Conservation (phyloP, 2,113 vertebrate genomes). For the Phalacrocorax aristotelis region DNA sequence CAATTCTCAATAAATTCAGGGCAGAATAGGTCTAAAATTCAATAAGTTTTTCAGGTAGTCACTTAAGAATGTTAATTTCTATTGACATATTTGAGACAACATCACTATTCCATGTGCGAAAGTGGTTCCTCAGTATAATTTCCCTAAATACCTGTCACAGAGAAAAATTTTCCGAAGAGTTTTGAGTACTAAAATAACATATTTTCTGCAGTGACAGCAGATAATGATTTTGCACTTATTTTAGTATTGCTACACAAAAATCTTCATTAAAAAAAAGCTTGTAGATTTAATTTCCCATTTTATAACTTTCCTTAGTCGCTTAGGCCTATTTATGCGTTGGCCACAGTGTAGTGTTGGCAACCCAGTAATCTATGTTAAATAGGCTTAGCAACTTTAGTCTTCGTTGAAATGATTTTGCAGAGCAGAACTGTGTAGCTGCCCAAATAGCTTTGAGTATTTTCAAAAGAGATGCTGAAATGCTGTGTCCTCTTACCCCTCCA, state of each 20-base stretch:
- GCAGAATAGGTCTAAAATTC: neutral
- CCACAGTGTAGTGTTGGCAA: neutral
- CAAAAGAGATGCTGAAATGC: neutral
- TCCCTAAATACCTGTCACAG: neutral
- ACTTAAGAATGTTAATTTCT: neutral
- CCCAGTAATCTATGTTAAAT: neutral
- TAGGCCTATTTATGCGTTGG: neutral
- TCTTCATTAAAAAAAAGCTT: neutral
- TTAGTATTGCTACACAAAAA: neutral
- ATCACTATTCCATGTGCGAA: neutral
- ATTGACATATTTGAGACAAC: neutral
- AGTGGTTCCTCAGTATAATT: neutral
- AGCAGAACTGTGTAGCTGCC: neutral
- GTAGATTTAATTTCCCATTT: neutral
- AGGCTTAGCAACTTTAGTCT: accelerated
- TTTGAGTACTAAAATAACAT: neutral
- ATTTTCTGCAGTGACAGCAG: neutral
- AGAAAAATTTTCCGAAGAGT: neutral
- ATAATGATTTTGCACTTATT: neutral
- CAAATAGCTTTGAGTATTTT: neutral
- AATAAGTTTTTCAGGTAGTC: neutral
- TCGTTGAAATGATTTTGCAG: neutral
- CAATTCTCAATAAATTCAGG: neutral
- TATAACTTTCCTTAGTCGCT: neutral
- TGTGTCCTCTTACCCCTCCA: neutral